These are phyloP conservation scores for Litoditis marina DNA, from an alignment of 2,888 invertebrate genomes.

Conservation along the genomic window DNA sequence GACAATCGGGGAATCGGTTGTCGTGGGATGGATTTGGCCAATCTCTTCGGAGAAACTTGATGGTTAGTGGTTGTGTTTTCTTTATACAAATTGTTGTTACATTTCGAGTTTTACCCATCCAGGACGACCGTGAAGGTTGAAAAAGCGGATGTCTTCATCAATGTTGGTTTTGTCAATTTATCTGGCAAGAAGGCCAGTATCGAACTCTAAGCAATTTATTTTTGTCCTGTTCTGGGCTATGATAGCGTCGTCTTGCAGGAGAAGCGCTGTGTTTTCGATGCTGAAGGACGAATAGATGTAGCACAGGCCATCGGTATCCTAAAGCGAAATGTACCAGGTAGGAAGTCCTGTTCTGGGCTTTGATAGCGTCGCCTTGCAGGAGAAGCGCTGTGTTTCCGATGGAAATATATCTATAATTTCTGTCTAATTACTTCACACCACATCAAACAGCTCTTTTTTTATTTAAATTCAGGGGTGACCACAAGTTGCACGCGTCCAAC, in stretches of 20 bases:
- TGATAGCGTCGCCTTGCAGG: conserved; percentile 25
- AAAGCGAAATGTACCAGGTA: conserved; percentile 21
- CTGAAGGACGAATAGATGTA: conserved; percentile 29
- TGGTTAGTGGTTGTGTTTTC: conserved; percentile 13
- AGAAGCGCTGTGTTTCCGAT: conserved; percentile 25
- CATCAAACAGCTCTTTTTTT: not conserved
- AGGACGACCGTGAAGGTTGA: too few species aligned
- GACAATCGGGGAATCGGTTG: conserved; percentile 24
- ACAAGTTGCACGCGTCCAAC: too few species aligned
- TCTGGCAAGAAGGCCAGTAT: too few species aligned
- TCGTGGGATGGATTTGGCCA: conserved; percentile 30
- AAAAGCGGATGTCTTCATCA: too few species aligned
- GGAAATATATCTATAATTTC: not conserved
- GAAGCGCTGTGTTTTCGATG: conserved; percentile 24
- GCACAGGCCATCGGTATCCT: conserved; percentile 24
- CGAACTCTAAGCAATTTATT: not conserved
- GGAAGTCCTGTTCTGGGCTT: too few species aligned
- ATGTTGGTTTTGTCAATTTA: too few species aligned
- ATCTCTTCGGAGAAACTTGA: conserved; percentile 27
- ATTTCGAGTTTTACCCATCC: too few species aligned
- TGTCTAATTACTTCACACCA: not conserved
- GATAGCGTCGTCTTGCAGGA: conserved; percentile 27
- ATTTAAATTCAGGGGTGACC: too few species aligned
- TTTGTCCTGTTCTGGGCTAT: too few species aligned
- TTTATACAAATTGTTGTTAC: too few species aligned